Conservation (phyloP, 2,797 vertebrate genomes). For the Microcaecilia unicolor region DNA sequence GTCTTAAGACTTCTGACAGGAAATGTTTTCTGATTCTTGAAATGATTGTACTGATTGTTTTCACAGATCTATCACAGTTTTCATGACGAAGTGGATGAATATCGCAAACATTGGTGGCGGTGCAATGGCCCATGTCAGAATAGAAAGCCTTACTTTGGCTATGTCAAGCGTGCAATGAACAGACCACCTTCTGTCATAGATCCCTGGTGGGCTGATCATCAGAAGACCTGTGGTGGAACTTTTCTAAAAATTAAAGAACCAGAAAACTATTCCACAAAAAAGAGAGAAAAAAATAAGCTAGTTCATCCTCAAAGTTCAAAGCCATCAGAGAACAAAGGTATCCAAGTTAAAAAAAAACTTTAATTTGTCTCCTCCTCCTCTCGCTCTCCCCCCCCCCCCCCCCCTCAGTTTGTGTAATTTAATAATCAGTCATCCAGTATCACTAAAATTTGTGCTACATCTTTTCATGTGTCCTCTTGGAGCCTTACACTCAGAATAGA, state of each 20-base stretch:
- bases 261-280: conserved; percentile 73
- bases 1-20: too few relatives aligned
- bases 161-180: conserved; percentile 86
- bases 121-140: conserved; percentile 79
- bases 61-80: conserved; percentile 81
- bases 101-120: conserved; percentile 94
- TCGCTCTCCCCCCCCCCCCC: too few relatives aligned
- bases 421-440: too few relatives aligned
- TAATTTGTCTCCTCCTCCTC: too few relatives aligned
- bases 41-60: background rate
- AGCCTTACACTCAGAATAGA: too few relatives aligned
- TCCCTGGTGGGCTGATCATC: conserved; percentile 87
- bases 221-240: conserved; percentile 71
- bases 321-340: conserved; percentile 21
- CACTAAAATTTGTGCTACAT: too few relatives aligned
- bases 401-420: too few relatives aligned
- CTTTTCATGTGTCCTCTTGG: too few relatives aligned
- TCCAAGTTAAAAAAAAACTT: too few relatives aligned
- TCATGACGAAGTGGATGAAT: conserved; percentile 79
- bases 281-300: conserved; percentile 31
- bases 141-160: conserved; percentile 78
- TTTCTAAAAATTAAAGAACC: conserved; percentile 87
- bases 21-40: too few relatives aligned
- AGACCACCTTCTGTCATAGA: conserved; percentile 80
- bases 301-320: background rate